Evolutionary conservation across 2,888 invertebrate species (phyloP).

Genomic region (Sarcophaga rosellei): DNA sequence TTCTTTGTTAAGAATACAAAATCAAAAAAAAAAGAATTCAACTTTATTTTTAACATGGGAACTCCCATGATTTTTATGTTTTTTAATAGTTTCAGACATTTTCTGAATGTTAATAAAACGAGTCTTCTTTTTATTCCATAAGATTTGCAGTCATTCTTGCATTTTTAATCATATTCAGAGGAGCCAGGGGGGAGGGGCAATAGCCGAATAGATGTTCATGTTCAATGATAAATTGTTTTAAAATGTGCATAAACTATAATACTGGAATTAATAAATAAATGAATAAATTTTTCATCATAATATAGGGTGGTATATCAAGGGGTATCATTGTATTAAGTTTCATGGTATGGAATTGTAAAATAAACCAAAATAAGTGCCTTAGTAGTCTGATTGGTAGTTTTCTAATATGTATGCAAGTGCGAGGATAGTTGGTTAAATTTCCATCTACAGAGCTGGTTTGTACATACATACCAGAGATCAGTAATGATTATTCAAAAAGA

Average conservation of each 20-base stretch:
- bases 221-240: conserved; percentile 34
- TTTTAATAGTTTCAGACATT: conserved; percentile 5
- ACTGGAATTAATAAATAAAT: not conserved
- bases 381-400: too few relatives aligned
- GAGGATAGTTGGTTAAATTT: too few relatives aligned
- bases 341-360: too few relatives aligned
- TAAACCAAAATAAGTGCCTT: too few relatives aligned
- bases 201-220: too few relatives aligned
- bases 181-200: not conserved
- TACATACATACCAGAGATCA: too few relatives aligned
- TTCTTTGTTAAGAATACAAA: not conserved
- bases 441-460: too few relatives aligned
- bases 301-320: too few relatives aligned
- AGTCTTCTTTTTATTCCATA: conserved; percentile 1
- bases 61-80: conserved; percentile 14
- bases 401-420: too few relatives aligned
- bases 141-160: conserved; percentile 19
- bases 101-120: conserved; percentile 39
- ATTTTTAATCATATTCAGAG: not conserved
- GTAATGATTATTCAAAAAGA: too few relatives aligned
- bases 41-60: conserved; percentile 33
- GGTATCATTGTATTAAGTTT: too few relatives aligned
- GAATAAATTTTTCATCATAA: too few relatives aligned
- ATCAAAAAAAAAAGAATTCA: conserved; percentile 5
- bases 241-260: conserved; percentile 32